Conservation (phyloP, 2,113 vertebrate genomes). For the Hassar affinis region DNA sequence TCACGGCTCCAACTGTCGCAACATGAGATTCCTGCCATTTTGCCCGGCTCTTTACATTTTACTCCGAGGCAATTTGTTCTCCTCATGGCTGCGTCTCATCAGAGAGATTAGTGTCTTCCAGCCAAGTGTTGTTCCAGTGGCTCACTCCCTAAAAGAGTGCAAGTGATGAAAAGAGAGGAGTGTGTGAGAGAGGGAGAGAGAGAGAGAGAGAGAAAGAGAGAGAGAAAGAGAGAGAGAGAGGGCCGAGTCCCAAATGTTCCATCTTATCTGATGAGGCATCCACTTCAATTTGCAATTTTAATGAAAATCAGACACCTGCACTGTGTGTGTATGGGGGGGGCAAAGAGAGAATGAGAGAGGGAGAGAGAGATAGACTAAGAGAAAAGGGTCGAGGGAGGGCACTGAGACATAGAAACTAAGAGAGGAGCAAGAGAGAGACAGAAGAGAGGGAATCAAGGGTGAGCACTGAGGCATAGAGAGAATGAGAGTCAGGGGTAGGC, state of each 20-base stretch:
- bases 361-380: not conserved
- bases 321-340: conserved; percentile 36
- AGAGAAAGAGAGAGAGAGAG: conserved; percentile 37
- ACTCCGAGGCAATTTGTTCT: not conserved
- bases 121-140: not conserved
- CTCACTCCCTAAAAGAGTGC: conserved; percentile 9
- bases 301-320: conserved; percentile 92
- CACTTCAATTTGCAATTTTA: conserved; percentile 85
- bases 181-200: too few relatives aligned
- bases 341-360: not conserved
- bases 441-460: not conserved
- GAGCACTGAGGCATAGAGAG: conserved; percentile 42
- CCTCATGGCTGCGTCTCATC: conserved; percentile 17
- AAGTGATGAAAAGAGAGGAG: not conserved
- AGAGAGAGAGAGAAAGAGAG: conserved; percentile 27
- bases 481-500: not conserved
- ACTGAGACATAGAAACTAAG: conserved; percentile 41
- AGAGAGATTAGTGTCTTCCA: conserved; percentile 26
- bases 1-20: conserved; percentile 1
- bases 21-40: conserved; percentile 2
- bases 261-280: conserved; percentile 85
- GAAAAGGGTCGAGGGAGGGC: not conserved
- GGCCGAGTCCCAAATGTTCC: conserved; percentile 70
- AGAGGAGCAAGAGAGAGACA: not conserved
- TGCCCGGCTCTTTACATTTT: not conserved